Percentiles rank a stretch among this genome's conserved stretches.
Conservation (phyloP, 2,888 invertebrate genomes). For the Allygus modestus region DNA sequence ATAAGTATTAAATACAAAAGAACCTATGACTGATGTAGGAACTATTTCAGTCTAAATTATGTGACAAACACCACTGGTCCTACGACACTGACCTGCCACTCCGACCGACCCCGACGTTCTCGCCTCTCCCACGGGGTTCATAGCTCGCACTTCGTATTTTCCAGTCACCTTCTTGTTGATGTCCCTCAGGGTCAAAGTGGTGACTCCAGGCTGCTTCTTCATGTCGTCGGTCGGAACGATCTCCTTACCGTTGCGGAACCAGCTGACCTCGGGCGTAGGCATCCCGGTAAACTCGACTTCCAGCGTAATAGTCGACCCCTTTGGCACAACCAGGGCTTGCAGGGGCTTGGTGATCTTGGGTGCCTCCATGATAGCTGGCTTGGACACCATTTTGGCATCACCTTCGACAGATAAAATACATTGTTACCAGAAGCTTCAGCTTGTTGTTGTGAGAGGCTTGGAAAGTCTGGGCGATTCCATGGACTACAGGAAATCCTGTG, state of each 20-base stretch:
- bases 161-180: constrained; percentile 87
- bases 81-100: constrained; percentile 76
- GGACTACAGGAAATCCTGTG: too few species aligned
- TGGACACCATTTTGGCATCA: constrained; percentile 73
- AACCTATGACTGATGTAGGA: too few species aligned
- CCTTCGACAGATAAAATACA: constrained; percentile 66
- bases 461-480: too few species aligned
- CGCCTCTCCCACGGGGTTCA: constrained; percentile 86
- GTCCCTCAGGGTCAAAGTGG: constrained; percentile 82
- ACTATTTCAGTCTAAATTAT: too few species aligned
- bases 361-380: constrained; percentile 78
- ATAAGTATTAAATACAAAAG: too few species aligned
- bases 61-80: too few species aligned
- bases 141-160: constrained; percentile 92
- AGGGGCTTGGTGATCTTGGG: constrained; percentile 89
- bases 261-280: constrained; percentile 83
- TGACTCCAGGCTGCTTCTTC: constrained; percentile 80
- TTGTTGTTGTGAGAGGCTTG: too few species aligned
- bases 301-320: constrained; percentile 83
- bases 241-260: constrained; percentile 91
- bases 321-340: constrained; percentile 84
- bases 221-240: constrained; percentile 82
- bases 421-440: too few species aligned
- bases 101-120: constrained; percentile 91
- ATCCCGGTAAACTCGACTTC: constrained; percentile 85